Conservation (phyloP, 2,888 invertebrate species). For the Sminthurides aquaticus region DNA sequence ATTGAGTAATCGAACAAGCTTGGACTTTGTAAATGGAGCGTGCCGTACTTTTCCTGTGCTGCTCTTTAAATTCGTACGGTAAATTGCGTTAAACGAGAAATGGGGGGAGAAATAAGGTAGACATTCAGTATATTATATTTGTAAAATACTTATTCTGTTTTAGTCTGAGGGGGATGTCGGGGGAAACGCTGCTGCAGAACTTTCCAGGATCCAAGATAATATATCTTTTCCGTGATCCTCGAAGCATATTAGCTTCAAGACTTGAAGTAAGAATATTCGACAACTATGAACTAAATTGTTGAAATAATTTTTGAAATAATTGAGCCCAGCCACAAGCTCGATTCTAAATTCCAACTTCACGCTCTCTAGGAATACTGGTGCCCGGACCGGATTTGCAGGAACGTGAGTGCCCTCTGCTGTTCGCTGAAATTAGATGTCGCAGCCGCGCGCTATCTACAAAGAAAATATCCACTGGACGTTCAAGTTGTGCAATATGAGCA, state of each 20-base stretch:
- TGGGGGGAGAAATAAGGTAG: too few species aligned
- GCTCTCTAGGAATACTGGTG: conserved; percentile 10
- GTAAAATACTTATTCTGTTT: too few species aligned
- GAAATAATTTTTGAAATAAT: not conserved
- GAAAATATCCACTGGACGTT: not conserved
- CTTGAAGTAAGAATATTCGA: conserved; percentile 6
- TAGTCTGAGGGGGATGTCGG: conserved; percentile 9
- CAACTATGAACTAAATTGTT: not conserved
- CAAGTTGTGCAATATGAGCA: conserved; percentile 14
- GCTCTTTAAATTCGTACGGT: conserved; percentile 7
- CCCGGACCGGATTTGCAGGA: not conserved
- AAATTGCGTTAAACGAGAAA: too few species aligned
- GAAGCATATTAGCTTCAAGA: conserved; percentile 7
- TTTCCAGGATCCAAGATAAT: conserved; percentile 6
- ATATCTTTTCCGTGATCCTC: conserved; percentile 15
- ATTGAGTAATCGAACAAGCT: not conserved
- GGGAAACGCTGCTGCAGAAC: not conserved
- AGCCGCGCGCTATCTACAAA: not conserved
- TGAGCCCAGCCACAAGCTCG: not conserved
- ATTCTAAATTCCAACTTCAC: too few species aligned
- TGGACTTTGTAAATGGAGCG: not conserved
- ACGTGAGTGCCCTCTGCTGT: conserved; percentile 3
- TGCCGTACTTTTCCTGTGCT: conserved; percentile 9
- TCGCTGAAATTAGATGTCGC: conserved; percentile 1
- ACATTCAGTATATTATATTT: too few species aligned